Base-by-base conservation (phyloP, 64 coral and sea anemone genomes). In the Pachyseris speciosa region DNA sequence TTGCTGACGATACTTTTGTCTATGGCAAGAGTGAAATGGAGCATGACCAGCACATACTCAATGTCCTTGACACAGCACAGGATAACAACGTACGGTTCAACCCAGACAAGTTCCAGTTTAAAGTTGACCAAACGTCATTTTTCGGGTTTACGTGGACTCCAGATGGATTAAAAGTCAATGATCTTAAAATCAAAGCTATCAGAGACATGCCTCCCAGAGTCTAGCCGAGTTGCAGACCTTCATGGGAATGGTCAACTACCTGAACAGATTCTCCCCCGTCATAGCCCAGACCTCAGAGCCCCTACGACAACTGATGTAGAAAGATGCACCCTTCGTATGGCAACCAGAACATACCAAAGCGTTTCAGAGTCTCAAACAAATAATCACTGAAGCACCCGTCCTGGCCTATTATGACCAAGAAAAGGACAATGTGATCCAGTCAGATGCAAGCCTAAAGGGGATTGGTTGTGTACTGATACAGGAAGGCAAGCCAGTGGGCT, bases 331-430 rank as follows among this genome's bases (percentile, higher is more conserved):
- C 11, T 94, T 88, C 26, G 55, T n/a, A n/a, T n/a, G n/a, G n/a
- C n/a, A n/a, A n/a, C n/a, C n/a, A n/a, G n/a, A n/a, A n/a, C n/a
- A n/a, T n/a, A n/a, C n/a, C n/a, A n/a, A n/a, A n/a, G n/a, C n/a
- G n/a, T n/a, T n/a, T n/a, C n/a, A n/a, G n/a, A 67, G 76, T 71
- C 43, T 89, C 43, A 94, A 94, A 76, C n/a, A 75, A 49, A 27
- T 83, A 34, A 84, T 38, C 40, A 88, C 71, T 22, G 43, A 85
- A 59, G 78, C 87, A 68, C 93, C 80, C 33, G 67, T 89, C 37
- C 36, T 95, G 69, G 39, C 86, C 34, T 86, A 90, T 43, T 95
- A 86, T 32, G 87, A 95, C 72, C n/a, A n/a, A n/a, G n/a, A n/a
- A n/a, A n/a, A n/a, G n/a, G n/a, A n/a, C n/a, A n/a, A n/a, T n/a